Evolutionary conservation across 2,113 vertebrate genomes (phyloP).

Genomic region (Macrotus californicus): DNA sequence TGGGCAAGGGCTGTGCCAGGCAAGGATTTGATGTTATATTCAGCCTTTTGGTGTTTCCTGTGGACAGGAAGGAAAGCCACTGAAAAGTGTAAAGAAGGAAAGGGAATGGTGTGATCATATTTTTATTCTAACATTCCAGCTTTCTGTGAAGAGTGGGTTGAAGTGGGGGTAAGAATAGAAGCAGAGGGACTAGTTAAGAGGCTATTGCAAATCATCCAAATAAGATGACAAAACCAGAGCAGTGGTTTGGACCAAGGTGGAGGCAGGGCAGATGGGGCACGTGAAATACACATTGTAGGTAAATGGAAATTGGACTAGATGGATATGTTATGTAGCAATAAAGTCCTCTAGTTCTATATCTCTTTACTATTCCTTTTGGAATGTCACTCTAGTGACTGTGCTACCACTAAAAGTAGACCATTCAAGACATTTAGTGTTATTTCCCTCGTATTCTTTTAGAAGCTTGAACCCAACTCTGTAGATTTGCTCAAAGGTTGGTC

Average conservation of each 20-base stretch:
- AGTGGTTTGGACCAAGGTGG: neutral
- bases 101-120: neutral
- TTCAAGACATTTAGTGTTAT: neutral
- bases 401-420: neutral
- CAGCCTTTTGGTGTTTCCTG: neutral
- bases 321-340: fast-evolving
- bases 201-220: neutral
- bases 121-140: neutral
- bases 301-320: neutral
- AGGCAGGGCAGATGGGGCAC: neutral
- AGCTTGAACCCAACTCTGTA: neutral
- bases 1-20: neutral
- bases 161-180: neutral
- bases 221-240: neutral
- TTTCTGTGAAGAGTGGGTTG: neutral
- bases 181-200: neutral
- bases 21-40: neutral
- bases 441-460: neutral
- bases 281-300: neutral
- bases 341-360: neutral
- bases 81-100: neutral
- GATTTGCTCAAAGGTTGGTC: neutral
- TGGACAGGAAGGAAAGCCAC: neutral
- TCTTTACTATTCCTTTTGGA: neutral
- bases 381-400: neutral